These are phyloP conservation scores for Synanceia verrucosa DNA, from an alignment of 2,797 vertebrate species.

Conservation along the genomic window DNA sequence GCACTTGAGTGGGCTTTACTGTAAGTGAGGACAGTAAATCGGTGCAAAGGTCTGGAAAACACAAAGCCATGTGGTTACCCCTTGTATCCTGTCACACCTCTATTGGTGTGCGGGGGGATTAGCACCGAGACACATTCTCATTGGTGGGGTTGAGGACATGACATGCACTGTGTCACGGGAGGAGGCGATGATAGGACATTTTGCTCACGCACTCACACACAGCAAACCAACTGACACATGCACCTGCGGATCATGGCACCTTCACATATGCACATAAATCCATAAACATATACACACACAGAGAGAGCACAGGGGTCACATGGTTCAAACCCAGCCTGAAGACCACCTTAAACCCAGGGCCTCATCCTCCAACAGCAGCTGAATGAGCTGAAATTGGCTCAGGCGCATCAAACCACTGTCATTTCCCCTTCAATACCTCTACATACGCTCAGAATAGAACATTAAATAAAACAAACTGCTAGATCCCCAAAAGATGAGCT, in stretches of 20 bases:
- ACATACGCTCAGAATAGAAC: conserved; percentile 63
- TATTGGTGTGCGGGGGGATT: conserved; percentile 74
- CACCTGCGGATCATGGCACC: conserved; percentile 33
- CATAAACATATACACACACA: conserved; percentile 1
- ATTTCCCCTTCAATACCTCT: conserved; percentile 40
- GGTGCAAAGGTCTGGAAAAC: conserved; percentile 76
- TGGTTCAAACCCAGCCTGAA: conserved; percentile 51
- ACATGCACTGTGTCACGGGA: conserved; percentile 59
- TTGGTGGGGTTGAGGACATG: conserved; percentile 77
- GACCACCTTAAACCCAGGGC: conserved; percentile 52
- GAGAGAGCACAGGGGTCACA: conserved; percentile 36
- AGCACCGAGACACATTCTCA: conserved; percentile 71
- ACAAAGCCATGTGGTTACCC: conserved; percentile 77
- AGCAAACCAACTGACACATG: conserved; percentile 35
- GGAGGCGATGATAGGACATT: conserved; percentile 41
- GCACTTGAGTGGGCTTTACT: conserved; percentile 75
- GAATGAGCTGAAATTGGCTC: conserved; percentile 52
- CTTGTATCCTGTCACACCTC: conserved; percentile 78
- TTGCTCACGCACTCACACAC: not conserved
- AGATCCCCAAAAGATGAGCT: conserved; percentile 54
- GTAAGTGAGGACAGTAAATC: conserved; percentile 77
- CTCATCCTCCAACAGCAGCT: conserved; percentile 52
- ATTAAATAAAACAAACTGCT: conserved; percentile 60
- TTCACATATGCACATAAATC: conserved; percentile 34
- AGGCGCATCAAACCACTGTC: conserved; percentile 28